Evolutionary conservation across 2,113 vertebrate genomes (phyloP).

Genomic region (Heterochromis multidens): DNA sequence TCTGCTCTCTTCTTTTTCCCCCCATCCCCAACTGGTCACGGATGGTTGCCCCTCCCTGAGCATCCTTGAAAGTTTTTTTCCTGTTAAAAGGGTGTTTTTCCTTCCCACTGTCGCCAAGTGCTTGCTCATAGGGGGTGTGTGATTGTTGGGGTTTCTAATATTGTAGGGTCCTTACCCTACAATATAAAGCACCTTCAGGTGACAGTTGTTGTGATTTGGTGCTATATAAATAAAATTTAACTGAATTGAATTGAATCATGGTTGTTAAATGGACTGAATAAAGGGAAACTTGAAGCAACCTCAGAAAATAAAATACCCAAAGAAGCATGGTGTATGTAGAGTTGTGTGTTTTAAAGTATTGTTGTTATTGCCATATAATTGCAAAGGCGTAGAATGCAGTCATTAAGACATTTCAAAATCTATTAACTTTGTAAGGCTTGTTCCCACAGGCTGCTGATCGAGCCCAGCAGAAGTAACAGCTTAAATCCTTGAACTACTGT

Average conservation of each 20-base stretch:
- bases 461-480: neutral
- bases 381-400: fast-evolving
- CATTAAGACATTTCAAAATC: neutral
- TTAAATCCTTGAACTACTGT: neutral
- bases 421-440: neutral
- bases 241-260: no score
- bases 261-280: neutral
- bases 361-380: neutral
- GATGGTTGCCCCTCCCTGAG: neutral
- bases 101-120: neutral
- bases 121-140: fast-evolving
- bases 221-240: no score
- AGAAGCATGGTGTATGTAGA: neutral
- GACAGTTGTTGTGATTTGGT: neutral
- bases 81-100: neutral
- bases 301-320: neutral
- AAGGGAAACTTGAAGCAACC: neutral
- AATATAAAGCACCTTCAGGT: neutral
- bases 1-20: neutral
- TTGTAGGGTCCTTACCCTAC: no score
- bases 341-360: neutral
- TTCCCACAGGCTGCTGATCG: neutral
- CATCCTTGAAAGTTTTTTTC: neutral
- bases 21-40: neutral
- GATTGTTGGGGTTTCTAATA: neutral